Base-by-base conservation (phyloP, 1,140 invertebrate genomes). In the Leptopilina clavipes region DNA sequence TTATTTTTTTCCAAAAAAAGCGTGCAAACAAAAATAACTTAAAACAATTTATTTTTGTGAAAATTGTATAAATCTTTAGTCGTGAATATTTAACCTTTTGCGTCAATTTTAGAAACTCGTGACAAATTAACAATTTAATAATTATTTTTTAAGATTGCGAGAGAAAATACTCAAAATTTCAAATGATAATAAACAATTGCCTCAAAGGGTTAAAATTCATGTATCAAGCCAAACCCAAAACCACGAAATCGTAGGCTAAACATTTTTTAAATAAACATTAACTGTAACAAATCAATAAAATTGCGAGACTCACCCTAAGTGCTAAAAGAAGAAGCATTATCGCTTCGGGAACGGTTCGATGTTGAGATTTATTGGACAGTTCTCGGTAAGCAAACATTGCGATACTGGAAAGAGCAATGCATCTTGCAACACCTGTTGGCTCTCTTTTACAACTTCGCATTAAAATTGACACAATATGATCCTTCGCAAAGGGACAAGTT, bases 401-500 rank as follows among this genome's bases (percentile, higher is more conserved):
- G 56, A 99, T 92, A 78, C 95, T 95, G 54, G 96, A 97, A 2
- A 99, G 91, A 18, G 97, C 96, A 78, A 98, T 94, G 85, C 96
- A 98, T 74, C 97, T 93, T 18, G 97, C 97, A 83, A 95, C 92
- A 43, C 95, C 96, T 54, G 96, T 95, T 75, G 96, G 96, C 91
- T 99, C 98, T 37, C 94, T 92, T 75, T 96, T 95, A 71, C 96
- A 97, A 83, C 95, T 95, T 84, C 95, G 93, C 71, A 98, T 91
- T 72, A 99, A 91, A 82, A 98, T 95, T 86, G 94, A 95, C 48
- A 98, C 91, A 75, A 98, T 94, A 86, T 96, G 95, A 87, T 98
- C 97, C 91, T 96, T 96, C n/a, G 94, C 92, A 89, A 96, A 95
- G 31, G 94, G 93, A 89, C 94, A 95, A 3, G 91, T 92, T 76